Base-by-base conservation (phyloP, 1,140 invertebrate genomes). In the Eulimnadia texana region DNA sequence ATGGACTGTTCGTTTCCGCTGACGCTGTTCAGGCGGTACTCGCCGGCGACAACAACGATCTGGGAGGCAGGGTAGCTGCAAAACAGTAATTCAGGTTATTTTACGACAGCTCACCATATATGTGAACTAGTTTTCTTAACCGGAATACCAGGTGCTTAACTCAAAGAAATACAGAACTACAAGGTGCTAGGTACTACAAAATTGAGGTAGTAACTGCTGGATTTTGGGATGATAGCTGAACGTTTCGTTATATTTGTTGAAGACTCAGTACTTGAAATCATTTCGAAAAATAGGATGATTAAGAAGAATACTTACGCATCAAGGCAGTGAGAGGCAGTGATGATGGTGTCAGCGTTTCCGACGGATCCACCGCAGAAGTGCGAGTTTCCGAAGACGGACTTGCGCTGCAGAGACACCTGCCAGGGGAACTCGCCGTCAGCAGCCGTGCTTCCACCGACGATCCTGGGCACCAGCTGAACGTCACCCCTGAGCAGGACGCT, bases 311-410 rank as follows among this genome's bases (percentile, higher is more conserved):
- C 60, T 11, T 56, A 63, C 56, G 60, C 67, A 23, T 67, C 60
- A 22, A 67, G 63, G 67, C 81, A 83, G 66, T 83, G 81, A 33
- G 78, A 80, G 22, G 81, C 80, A 3, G 77, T 79, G 2, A 83
- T 55, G 33, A 80, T 70, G 49, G 71, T 72, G 19, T 64, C 68
- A 6, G 69, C 65, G 23, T 69, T 67, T 50, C 82, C 67, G 59
- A 83, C 75, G 2, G 75, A 72, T 10, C 76, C 81, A 3, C 80
- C 81, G 64, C 81, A 82, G 52, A 66, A 67, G 52, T 67, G 67
- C 2, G 19, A 24, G 27, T 13, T 29, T 1, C 61, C 61, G 55
- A 57, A 57, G 25, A 63, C 47, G 3, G 24, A 19, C 2, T 58
- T 51, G 27, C 25, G 19, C 27, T 55, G 24, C 29, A 67, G 53